Evolutionary conservation across 2,113 vertebrate genomes (phyloP).

Genomic region (Pachypanchax playfairii): DNA sequence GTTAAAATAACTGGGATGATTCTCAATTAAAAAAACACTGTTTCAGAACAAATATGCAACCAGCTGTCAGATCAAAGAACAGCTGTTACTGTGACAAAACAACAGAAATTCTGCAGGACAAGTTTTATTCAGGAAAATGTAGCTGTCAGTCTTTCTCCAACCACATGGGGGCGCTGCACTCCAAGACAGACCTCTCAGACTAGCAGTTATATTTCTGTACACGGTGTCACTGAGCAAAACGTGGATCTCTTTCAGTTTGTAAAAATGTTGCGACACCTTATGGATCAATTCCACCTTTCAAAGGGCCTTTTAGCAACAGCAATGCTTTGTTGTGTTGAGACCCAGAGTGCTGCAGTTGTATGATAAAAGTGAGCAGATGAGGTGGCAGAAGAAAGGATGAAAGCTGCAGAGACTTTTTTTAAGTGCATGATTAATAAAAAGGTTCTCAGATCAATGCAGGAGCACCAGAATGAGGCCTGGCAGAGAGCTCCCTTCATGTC

Average conservation of each 20-base stretch:
- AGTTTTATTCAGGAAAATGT: too few species aligned
- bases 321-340: constrained; percentile 39
- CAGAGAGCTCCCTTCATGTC: constrained; percentile 58
- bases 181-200: neutral
- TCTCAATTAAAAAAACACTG: too few species aligned
- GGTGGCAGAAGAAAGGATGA: constrained; percentile 54
- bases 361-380: constrained; percentile 57
- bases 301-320: constrained; percentile 21
- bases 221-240: constrained; percentile 2
- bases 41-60: too few species aligned
- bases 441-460: constrained; percentile 49
- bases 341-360: constrained; percentile 15
- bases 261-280: constrained; percentile 4
- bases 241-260: constrained; percentile 9
- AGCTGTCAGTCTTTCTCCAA: too few species aligned
- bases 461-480: constrained; percentile 39
- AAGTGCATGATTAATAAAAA: constrained; percentile 64
- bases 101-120: too few species aligned
- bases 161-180: constrained; percentile 60
- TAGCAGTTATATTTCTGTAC: neutral
- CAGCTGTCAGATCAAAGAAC: too few species aligned
- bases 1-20: too few species aligned
- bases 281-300: constrained; percentile 36
- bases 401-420: constrained; percentile 53
- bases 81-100: too few species aligned